phyloP scores from a whole-genome alignment of 2,797 vertebrate species.

The Tokudaia tokunoshimensis region DNA sequence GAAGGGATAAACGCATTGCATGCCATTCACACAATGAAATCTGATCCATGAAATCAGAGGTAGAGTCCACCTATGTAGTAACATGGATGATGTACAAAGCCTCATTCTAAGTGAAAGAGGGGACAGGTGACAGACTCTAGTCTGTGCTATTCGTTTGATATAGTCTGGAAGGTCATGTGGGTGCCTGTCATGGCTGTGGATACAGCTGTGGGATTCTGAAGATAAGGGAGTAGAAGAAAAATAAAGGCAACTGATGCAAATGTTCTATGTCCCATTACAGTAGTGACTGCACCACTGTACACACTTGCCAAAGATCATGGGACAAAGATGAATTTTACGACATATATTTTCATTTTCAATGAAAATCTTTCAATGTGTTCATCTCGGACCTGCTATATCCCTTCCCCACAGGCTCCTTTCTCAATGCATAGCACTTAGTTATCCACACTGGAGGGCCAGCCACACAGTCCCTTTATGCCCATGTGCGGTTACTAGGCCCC shows the following conservation, averaged over 20 bases:
- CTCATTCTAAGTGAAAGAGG: background rate
- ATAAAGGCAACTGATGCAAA: background rate
- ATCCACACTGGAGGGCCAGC: background rate
- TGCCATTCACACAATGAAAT: background rate
- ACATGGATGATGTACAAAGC: background rate
- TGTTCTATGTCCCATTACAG: background rate
- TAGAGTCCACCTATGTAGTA: background rate
- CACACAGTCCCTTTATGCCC: background rate
- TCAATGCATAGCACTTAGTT: too few species aligned
- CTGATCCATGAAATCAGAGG: background rate
- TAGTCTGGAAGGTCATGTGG: background rate
- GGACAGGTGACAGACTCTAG: background rate
- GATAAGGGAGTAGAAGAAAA: background rate
- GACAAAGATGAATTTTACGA: background rate
- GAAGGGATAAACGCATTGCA: background rate
- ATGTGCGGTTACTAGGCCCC: background rate
- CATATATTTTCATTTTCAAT: background rate
- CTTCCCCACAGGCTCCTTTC: background rate
- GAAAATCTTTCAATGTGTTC: background rate
- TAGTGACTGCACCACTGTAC: background rate
- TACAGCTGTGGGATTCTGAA: background rate
- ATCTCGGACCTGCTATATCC: background rate
- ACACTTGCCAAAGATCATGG: background rate
- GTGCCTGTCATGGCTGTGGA: background rate
- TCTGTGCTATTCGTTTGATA: background rate